These are phyloP conservation scores for Stenurella melanura DNA, from an alignment of 2,888 invertebrate genomes.

Conservation along the genomic window DNA sequence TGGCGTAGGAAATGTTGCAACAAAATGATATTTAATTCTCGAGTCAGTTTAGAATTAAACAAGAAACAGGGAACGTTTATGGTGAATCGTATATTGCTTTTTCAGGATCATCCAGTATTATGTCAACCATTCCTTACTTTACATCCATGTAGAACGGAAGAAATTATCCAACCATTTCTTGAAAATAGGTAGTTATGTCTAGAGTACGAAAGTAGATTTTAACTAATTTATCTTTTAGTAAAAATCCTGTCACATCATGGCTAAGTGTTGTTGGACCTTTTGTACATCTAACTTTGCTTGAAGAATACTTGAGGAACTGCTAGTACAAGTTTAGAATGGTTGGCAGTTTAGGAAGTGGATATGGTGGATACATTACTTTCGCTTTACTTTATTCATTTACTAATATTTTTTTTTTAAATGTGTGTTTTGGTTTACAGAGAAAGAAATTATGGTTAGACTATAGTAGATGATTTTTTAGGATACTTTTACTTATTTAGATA, in stretches of 20 bases:
- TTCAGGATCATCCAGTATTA: conserved; percentile 80
- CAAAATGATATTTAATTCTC: too few relatives aligned
- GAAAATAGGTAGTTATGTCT: conserved; percentile 61
- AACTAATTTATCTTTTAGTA: conserved; percentile 66
- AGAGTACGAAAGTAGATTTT: not conserved
- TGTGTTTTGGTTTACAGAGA: too few relatives aligned
- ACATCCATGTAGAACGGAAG: conserved; percentile 81
- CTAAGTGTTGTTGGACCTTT: conserved; percentile 78
- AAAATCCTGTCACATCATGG: conserved; percentile 79
- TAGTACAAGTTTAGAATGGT: conserved; percentile 41
- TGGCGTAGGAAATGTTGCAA: too few relatives aligned
- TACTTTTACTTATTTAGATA: too few relatives aligned
- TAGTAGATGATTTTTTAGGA: too few relatives aligned
- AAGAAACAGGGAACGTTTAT: too few relatives aligned
- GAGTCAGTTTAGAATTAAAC: too few relatives aligned
- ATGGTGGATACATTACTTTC: too few relatives aligned
- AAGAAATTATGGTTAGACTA: too few relatives aligned
- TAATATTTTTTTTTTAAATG: too few relatives aligned
- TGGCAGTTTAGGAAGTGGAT: too few relatives aligned
- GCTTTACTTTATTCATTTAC: too few relatives aligned
- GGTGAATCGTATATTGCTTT: conserved; percentile 35
- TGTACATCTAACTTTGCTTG: conserved; percentile 66
- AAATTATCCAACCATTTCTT: conserved; percentile 73
- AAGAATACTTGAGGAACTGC: conserved; percentile 64
- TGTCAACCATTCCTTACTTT: conserved; percentile 78